Evolutionary conservation across 1,140 invertebrate species (phyloP).

Genomic region (Psilanteris sp.): DNA sequence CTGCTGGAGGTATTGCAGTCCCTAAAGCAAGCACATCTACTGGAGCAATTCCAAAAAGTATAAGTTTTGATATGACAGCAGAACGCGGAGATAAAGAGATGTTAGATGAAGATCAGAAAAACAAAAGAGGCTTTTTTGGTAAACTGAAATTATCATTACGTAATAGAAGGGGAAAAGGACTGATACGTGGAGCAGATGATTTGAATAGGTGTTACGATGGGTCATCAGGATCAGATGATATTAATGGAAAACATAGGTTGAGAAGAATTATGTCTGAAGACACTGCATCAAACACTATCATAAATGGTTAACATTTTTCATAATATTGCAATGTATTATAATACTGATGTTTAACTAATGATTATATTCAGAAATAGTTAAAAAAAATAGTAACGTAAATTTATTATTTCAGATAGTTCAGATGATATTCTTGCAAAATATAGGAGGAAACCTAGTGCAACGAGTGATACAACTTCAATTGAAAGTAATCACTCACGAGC

Average conservation of each 20-base stretch:
- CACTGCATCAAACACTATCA: constrained; percentile 66
- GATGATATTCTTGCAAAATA: constrained; percentile 98
- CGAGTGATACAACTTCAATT: constrained; percentile 80
- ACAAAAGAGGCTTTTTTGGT: constrained; percentile 84
- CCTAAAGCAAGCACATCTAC: constrained; percentile 83
- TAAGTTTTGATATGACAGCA: constrained; percentile 94
- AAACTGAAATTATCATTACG: constrained; percentile 86
- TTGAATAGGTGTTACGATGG: constrained; percentile 75
- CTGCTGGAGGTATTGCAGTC: constrained; percentile 26
- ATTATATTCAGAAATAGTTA: too few relatives aligned
- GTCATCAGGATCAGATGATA: constrained; percentile 74
- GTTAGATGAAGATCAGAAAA: constrained; percentile 82
- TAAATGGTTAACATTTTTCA: constrained; percentile 68
- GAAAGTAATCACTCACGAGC: constrained; percentile 75
- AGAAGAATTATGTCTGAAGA: constrained; percentile 81
- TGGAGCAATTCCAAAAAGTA: constrained; percentile 93
- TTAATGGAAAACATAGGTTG: constrained; percentile 74
- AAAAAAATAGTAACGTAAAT: too few relatives aligned
- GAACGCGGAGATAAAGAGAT: constrained; percentile 87
- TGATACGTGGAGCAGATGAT: constrained; percentile 80
- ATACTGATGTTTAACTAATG: too few relatives aligned
- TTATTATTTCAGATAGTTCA: constrained; percentile 83
- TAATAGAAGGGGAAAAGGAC: constrained; percentile 82
- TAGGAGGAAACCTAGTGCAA: constrained; percentile 87
- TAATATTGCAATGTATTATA: too few relatives aligned